These are phyloP conservation scores for Morone chrysops DNA, from an alignment of 2,113 vertebrate species.

Conservation along the genomic window DNA sequence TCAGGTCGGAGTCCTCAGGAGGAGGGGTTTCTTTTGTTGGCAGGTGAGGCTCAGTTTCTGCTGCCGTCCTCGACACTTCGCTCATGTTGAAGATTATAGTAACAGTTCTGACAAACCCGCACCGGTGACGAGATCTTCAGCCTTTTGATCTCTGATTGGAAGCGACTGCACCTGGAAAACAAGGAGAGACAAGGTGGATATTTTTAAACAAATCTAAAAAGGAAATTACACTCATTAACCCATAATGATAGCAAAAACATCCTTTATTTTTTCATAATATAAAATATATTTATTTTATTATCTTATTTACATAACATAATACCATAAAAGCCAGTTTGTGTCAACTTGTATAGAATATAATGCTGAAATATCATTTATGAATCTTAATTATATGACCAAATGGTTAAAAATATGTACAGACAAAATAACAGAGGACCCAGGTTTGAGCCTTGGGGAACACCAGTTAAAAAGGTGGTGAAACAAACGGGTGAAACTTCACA, in stretches of 20 bases:
- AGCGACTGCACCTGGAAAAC: slow-evolving; percentile 92
- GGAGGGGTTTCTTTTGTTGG: neutral
- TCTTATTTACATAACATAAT: no score
- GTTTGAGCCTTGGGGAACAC: neutral
- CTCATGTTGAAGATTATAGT: slow-evolving; percentile 96
- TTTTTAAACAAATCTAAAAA: no score
- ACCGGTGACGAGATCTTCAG: slow-evolving; percentile 98
- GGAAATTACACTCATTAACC: neutral
- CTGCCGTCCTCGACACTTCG: slow-evolving; percentile 88
- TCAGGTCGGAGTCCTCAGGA: neutral
- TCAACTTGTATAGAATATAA: no score
- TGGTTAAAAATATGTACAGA: neutral
- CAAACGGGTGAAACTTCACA: no score
- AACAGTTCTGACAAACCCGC: slow-evolving; percentile 99
- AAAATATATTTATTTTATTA: no score
- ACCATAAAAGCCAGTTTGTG: no score
- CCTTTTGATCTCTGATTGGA: slow-evolving; percentile 97
- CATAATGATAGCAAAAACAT: no score
- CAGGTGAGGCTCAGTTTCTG: slow-evolving; percentile 84
- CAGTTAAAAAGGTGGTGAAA: neutral
- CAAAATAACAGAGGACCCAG: neutral
- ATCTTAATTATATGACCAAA: neutral
- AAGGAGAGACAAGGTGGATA: fast-evolving
- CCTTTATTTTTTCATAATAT: no score
- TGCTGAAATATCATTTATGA: no score